phyloP scores from a whole-genome alignment of 2,888 invertebrate species.

The Leptinotarsa juncta region DNA sequence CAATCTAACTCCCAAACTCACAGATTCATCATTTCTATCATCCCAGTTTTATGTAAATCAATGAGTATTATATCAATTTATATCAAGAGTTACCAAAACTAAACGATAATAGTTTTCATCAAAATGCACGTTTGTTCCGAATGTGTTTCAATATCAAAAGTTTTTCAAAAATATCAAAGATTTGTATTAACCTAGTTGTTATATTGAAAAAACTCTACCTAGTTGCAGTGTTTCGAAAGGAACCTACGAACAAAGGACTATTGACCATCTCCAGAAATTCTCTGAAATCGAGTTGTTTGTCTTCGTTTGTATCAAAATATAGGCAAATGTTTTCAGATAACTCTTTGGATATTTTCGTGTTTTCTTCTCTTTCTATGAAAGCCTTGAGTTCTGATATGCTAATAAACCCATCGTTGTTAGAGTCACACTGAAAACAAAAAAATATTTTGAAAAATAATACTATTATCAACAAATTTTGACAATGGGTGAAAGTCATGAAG shows the following conservation, averaged over 20 bases:
- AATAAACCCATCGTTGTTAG: slow-evolving; percentile 78
- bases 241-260: slow-evolving; percentile 66
- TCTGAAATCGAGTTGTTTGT: slow-evolving; percentile 76
- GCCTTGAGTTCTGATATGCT: slow-evolving; percentile 75
- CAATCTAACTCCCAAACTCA: too few species aligned
- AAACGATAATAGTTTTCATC: too few species aligned
- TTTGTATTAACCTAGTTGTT: too few species aligned
- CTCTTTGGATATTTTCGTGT: slow-evolving; percentile 59
- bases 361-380: slow-evolving; percentile 72
- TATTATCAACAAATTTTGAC: too few species aligned
- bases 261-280: slow-evolving; percentile 80
- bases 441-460: not conserved
- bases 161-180: too few species aligned
- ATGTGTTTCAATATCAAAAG: too few species aligned
- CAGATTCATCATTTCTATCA: too few species aligned
- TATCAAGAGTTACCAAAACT: too few species aligned
- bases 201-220: slow-evolving; percentile 26
- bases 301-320: slow-evolving; percentile 72
- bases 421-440: slow-evolving; percentile 73
- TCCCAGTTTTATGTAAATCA: too few species aligned
- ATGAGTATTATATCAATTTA: too few species aligned
- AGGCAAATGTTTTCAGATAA: slow-evolving; percentile 74
- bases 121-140: too few species aligned
- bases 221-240: slow-evolving; percentile 32
- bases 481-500: too few species aligned